Evolutionary conservation across 2,888 invertebrate genomes (phyloP).

Genomic region (Volucella inanis): DNA sequence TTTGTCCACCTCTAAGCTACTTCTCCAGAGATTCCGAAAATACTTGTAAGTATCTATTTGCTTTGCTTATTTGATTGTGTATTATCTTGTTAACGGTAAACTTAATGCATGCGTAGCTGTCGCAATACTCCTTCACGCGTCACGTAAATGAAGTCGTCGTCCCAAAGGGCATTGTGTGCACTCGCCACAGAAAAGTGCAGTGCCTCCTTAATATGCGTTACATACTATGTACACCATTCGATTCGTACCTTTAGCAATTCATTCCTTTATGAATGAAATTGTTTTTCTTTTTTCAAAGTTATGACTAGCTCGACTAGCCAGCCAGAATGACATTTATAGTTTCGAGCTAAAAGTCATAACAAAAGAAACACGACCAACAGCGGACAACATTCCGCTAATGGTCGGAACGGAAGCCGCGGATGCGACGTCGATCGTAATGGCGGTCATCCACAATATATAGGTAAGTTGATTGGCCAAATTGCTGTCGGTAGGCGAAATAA

Average conservation of each 20-base stretch:
- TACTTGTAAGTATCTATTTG: constrained; percentile 26
- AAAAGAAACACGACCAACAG: constrained; percentile 37
- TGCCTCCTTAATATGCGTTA: constrained; percentile 68
- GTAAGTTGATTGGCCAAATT: constrained; percentile 72
- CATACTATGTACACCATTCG: constrained; percentile 37
- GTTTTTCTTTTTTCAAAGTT: constrained; percentile 58
- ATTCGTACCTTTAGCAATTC: constrained; percentile 23
- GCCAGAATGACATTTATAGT: constrained; percentile 35
- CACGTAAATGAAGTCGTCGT: constrained; percentile 70
- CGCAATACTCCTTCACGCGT: constrained; percentile 39
- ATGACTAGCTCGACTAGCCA: constrained; percentile 43
- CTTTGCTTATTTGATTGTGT: constrained; percentile 18
- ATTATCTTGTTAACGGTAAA: constrained; percentile 51
- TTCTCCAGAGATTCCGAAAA: neutral
- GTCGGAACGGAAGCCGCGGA: constrained; percentile 60
- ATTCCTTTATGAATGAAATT: constrained; percentile 64
- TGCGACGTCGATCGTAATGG: constrained; percentile 56
- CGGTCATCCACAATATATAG: constrained; percentile 66
- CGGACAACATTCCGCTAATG: constrained; percentile 47
- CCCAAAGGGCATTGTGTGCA: constrained; percentile 48
- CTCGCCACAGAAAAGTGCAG: constrained; percentile 27
- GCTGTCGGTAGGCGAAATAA: constrained; percentile 49
- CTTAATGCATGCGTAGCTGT: constrained; percentile 27
- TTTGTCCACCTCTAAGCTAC: constrained; percentile 12
- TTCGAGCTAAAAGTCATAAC: constrained; percentile 12